phyloP scores from a whole-genome alignment of 2,113 vertebrate genomes.

The Sapayoa aenigma region DNA sequence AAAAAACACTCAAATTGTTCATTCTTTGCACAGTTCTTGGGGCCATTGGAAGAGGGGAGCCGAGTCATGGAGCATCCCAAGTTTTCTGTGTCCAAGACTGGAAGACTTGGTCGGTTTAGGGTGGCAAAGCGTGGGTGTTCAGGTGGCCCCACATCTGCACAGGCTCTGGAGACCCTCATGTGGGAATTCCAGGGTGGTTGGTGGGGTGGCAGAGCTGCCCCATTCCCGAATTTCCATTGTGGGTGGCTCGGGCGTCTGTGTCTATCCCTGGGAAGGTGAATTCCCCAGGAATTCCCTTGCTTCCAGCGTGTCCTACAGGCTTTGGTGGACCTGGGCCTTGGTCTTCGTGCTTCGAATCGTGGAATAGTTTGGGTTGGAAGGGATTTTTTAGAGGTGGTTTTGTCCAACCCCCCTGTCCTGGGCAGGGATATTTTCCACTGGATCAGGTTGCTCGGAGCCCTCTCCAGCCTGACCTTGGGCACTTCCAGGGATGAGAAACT shows the following conservation, averaged over 20 bases:
- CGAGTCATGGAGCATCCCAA: neutral
- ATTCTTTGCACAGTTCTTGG: neutral
- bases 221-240: neutral
- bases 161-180: neutral
- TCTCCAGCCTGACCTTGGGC: neutral
- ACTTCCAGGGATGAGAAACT: neutral
- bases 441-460: neutral
- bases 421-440: neutral
- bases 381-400: too few relatives aligned
- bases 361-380: neutral
- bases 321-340: neutral
- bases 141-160: too few relatives aligned
- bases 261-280: neutral
- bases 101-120: neutral
- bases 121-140: neutral
- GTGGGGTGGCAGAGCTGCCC: neutral
- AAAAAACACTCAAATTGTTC: fast-evolving
- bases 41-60: neutral
- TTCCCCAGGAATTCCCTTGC: too few relatives aligned
- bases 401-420: neutral
- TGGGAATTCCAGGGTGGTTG: neutral
- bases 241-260: fast-evolving
- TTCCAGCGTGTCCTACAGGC: neutral
- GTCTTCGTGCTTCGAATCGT: neutral
- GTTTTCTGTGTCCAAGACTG: neutral